Conservation (phyloP, 1,140 invertebrate genomes). For the Acromyrmex heyeri region DNA sequence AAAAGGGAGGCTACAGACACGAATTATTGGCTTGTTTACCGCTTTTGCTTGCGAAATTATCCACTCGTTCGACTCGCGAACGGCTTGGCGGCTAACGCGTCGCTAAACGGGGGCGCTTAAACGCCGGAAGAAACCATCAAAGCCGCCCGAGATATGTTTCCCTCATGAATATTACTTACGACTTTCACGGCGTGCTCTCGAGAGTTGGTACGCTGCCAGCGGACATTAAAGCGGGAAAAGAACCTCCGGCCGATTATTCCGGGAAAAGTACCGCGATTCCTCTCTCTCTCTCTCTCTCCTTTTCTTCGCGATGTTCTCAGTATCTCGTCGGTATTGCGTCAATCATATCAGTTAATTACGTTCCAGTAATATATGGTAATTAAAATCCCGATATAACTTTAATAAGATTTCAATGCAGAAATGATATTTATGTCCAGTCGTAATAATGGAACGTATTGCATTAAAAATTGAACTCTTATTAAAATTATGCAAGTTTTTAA, state of each 20-base stretch:
- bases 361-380: not conserved
- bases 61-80: slow-evolving; percentile 60
- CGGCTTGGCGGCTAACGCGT: slow-evolving; percentile 35
- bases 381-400: not conserved
- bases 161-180: slow-evolving; percentile 60
- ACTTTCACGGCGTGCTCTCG: slow-evolving; percentile 52
- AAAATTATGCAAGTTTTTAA: not conserved
- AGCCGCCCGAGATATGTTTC: slow-evolving; percentile 50
- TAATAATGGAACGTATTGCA: not conserved
- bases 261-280: slow-evolving; percentile 31
- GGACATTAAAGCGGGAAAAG: slow-evolving; percentile 41
- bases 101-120: slow-evolving; percentile 57
- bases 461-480: not conserved
- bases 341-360: not conserved
- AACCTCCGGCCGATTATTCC: slow-evolving; percentile 46
- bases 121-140: slow-evolving; percentile 65
- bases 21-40: slow-evolving; percentile 72
- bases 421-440: not conserved
- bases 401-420: not conserved
- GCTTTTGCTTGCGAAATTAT: slow-evolving; percentile 70
- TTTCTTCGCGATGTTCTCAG: not conserved
- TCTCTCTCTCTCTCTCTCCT: not conserved
- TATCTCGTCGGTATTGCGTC: slow-evolving; percentile 6
- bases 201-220: slow-evolving; percentile 52
- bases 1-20: slow-evolving; percentile 27